Percentiles rank a stretch among this genome's conserved stretches.
These are phyloP conservation scores for Eupithecia inturbata DNA, from an alignment of 2,888 invertebrate species.

Conservation along the genomic window DNA sequence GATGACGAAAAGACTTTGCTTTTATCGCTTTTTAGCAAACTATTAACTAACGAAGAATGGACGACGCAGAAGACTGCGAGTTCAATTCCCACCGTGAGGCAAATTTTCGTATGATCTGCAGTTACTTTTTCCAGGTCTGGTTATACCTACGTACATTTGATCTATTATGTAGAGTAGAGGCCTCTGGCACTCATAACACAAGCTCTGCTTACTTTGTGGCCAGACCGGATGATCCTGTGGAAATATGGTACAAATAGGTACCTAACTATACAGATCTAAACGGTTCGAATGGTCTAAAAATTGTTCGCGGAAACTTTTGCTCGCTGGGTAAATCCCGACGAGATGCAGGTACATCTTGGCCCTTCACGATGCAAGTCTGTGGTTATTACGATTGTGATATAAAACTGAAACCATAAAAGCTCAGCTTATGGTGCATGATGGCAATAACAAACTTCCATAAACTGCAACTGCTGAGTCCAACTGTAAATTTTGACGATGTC, in stretches of 20 bases:
- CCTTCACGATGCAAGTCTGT: neutral
- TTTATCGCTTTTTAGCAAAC: neutral
- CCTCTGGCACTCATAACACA: too few relatives aligned
- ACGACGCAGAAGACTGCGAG: too few relatives aligned
- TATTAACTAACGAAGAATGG: neutral
- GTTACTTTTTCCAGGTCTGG: too few relatives aligned
- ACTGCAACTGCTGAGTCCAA: neutral
- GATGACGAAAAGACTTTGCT: too few relatives aligned
- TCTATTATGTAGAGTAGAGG: too few relatives aligned
- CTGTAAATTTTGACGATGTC: neutral
- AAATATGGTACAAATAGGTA: neutral
- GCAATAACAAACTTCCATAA: slow-evolving; percentile 2
- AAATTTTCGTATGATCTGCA: too few relatives aligned
- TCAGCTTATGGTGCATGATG: neutral
- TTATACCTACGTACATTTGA: too few relatives aligned
- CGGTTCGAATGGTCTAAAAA: neutral
- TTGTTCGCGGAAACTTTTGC: neutral
- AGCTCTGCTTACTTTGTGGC: too few relatives aligned
- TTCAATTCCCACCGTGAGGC: too few relatives aligned
- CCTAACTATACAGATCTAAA: neutral
- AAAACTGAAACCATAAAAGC: slow-evolving; percentile 5
- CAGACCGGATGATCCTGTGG: too few relatives aligned
- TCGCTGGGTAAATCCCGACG: neutral
- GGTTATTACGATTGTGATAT: neutral
- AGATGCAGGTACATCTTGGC: too few relatives aligned